Evolutionary conservation across 53 echinoderm and acorn worm genomes (phyloP).

Genomic region (Echinometra lucunter): DNA sequence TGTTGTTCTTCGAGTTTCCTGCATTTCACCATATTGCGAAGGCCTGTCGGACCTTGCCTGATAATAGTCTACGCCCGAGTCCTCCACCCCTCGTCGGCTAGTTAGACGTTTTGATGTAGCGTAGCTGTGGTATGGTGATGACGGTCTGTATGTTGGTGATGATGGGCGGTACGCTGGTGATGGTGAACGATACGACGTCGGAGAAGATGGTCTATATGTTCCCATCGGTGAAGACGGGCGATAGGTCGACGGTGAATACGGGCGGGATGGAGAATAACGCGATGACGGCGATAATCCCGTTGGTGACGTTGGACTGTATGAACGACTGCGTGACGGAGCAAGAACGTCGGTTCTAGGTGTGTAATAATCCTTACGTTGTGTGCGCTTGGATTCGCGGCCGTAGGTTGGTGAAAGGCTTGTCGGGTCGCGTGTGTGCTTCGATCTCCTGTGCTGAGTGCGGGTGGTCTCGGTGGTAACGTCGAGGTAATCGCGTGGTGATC

Average conservation of each 20-base stretch:
- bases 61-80: constrained; percentile 51
- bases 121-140: constrained; percentile 63
- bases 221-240: constrained; percentile 47
- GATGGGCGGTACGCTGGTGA: constrained; percentile 57
- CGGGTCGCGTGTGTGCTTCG: constrained; percentile 34
- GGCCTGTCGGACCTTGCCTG: constrained; percentile 49
- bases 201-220: constrained; percentile 62
- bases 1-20: constrained; percentile 3
- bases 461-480: constrained; percentile 30
- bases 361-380: constrained; percentile 59
- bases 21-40: constrained; percentile 17
- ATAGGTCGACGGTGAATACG: constrained; percentile 29
- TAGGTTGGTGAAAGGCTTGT: constrained; percentile 65
- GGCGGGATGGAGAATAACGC: constrained; percentile 60
- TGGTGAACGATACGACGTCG: constrained; percentile 50
- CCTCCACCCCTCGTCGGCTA: constrained; percentile 41
- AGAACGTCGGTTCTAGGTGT: constrained; percentile 65
- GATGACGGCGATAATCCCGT: constrained; percentile 71
- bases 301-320: constrained; percentile 75
- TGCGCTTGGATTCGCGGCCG: constrained; percentile 39
- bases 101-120: constrained; percentile 50
- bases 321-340: constrained; percentile 71
- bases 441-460: constrained; percentile 18
- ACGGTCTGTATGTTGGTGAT: constrained; percentile 63
- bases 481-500: constrained; percentile 55